Evolutionary conservation across 2,113 vertebrate species (phyloP).

Genomic region (Cinclus cinclus): DNA sequence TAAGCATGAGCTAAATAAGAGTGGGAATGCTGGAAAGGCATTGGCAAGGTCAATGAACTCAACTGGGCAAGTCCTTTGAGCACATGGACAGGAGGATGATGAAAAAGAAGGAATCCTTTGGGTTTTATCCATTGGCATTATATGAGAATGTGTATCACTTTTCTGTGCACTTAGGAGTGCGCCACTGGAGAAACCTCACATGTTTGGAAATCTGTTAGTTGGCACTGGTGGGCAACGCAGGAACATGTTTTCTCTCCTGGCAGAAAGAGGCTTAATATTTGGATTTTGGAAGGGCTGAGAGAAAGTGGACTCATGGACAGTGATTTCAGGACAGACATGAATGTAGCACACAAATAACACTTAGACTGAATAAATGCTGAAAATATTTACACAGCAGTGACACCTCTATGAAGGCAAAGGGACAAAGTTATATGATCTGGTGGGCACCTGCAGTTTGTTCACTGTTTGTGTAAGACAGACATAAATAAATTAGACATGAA

Average conservation of each 20-base stretch:
- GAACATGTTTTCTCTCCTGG: background rate
- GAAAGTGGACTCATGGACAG: background rate
- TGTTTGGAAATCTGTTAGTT: background rate
- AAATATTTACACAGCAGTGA: background rate
- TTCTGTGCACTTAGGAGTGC: background rate
- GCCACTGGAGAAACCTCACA: background rate
- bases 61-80: background rate
- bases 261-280: background rate
- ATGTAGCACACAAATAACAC: background rate
- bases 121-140: background rate
- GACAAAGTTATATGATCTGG: background rate
- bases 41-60: background rate
- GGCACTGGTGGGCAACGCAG: background rate
- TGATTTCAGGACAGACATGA: background rate
- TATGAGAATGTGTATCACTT: background rate
- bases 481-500: background rate
- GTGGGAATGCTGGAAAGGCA: background rate
- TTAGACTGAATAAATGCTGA: background rate
- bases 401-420: background rate
- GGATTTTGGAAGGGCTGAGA: background rate
- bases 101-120: background rate
- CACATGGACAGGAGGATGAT: background rate
- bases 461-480: background rate
- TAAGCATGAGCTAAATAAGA: background rate
- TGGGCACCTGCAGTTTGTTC: background rate